Conservation (phyloP, 2,888 invertebrate genomes). For the Melolontha melolontha region DNA sequence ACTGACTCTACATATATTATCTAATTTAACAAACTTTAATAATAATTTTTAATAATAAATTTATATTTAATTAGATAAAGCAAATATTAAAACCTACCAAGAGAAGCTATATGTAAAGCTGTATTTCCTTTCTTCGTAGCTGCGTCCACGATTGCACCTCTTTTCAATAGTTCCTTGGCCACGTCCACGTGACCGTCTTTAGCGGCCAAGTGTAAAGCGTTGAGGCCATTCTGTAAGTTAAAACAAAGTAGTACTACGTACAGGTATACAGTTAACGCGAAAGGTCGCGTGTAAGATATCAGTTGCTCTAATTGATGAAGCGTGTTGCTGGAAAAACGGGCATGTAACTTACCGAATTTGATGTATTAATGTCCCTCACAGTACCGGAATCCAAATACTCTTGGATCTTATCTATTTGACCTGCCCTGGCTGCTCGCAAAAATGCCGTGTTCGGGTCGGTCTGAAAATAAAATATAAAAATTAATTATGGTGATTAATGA, state of each 20-base stretch:
- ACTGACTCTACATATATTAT: too few relatives aligned
- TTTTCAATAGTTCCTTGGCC: constrained; percentile 88
- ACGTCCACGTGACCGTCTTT: constrained; percentile 98
- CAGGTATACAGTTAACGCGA: constrained; percentile 1
- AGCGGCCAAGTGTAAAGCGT: constrained; percentile 95
- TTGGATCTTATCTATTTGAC: constrained; percentile 94
- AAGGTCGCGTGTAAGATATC: not conserved
- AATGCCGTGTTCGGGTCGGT: constrained; percentile 95
- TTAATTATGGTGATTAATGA: not conserved
- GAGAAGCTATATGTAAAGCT: constrained; percentile 96
- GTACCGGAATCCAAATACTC: constrained; percentile 89
- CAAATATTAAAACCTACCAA: constrained; percentile 64
- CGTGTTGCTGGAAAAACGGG: constrained; percentile 15
- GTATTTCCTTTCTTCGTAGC: constrained; percentile 98
- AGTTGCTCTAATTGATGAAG: constrained; percentile 16
- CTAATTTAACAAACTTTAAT: too few relatives aligned
- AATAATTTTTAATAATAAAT: too few relatives aligned
- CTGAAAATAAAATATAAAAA: constrained; percentile 39
- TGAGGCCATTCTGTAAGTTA: constrained; percentile 88
- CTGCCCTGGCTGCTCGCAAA: constrained; percentile 95
- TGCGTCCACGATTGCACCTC: constrained; percentile 93
- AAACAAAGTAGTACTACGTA: not conserved
- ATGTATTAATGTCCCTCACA: constrained; percentile 96
- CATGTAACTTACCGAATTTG: constrained; percentile 86
- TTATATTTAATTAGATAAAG: not conserved